A percentile compares a stretch with the other conserved stretches of the same genome.
phyloP scores from a whole-genome alignment of 2,888 invertebrate genomes.

The Oeneis ivallda region DNA sequence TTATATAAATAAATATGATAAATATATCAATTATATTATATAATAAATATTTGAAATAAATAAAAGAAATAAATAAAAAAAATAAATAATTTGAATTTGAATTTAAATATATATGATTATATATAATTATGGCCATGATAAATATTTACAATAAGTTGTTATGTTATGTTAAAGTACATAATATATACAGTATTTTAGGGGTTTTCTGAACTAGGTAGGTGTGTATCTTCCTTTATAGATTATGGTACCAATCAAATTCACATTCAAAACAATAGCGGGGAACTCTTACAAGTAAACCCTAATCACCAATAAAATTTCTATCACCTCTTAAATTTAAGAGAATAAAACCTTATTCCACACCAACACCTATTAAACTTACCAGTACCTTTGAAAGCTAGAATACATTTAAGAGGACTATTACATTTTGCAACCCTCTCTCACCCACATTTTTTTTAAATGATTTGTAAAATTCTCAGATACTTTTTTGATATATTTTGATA shows the following conservation, averaged over 20 bases:
- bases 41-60: no score
- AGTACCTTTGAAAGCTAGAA: constrained; percentile 20
- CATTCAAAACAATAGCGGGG: neutral
- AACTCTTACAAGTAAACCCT: neutral
- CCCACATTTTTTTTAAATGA: no score
- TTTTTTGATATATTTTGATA: no score
- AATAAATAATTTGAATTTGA: no score
- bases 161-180: no score
- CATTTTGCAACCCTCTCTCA: no score
- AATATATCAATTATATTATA: no score
- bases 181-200: neutral
- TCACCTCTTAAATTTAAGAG: neutral
- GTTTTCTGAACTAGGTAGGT: neutral
- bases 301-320: constrained; percentile 4
- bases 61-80: no score
- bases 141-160: constrained; percentile 1
- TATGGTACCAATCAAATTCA: neutral
- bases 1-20: no score
- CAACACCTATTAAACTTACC: constrained; percentile 25
- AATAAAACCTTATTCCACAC: neutral
- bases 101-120: no score
- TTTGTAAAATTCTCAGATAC: no score
- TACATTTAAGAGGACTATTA: no score
- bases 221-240: neutral
- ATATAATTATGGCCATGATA: neutral